Percentiles rank a stretch among this genome's conserved stretches.
Evolutionary conservation across 2,797 vertebrate species (phyloP).

Genomic region (Poecilia picta): DNA sequence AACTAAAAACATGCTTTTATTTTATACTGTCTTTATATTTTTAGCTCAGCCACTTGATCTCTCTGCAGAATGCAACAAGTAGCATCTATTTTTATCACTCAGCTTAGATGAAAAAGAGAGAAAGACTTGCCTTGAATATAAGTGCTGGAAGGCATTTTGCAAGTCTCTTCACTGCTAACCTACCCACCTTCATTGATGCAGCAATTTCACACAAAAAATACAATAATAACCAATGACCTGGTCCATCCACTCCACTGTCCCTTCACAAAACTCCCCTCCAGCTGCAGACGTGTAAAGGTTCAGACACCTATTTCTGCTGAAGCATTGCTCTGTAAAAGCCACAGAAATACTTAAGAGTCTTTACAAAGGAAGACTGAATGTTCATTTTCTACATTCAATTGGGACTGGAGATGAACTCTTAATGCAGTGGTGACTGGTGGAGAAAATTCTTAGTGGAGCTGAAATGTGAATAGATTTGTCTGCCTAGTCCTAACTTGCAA

Average conservation of each 20-base stretch:
- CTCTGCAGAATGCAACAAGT: not conserved
- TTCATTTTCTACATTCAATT: slow-evolving; percentile 26
- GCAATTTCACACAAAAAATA: slow-evolving; percentile 60
- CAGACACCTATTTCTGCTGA: slow-evolving; percentile 38
- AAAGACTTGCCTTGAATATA: slow-evolving; percentile 12
- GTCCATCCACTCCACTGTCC: slow-evolving; percentile 52
- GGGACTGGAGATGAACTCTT: slow-evolving; percentile 15
- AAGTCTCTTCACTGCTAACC: slow-evolving; percentile 41
- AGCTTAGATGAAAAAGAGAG: not conserved
- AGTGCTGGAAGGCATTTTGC: slow-evolving; percentile 42
- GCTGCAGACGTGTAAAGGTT: slow-evolving; percentile 35
- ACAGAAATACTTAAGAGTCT: slow-evolving; percentile 31
- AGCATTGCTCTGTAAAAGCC: slow-evolving; percentile 26
- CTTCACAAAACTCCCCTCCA: slow-evolving; percentile 49
- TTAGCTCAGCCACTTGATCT: not conserved
- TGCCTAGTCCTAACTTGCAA: not conserved
- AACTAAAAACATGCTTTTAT: not conserved
- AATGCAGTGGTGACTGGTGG: not conserved
- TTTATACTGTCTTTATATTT: not conserved
- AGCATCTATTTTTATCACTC: not conserved
- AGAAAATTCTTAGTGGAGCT: not conserved
- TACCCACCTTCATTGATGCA: slow-evolving; percentile 55
- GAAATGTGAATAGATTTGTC: not conserved
- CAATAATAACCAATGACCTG: slow-evolving; percentile 56
- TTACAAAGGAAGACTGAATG: slow-evolving; percentile 35